A percentile compares a stretch with the other conserved stretches of the same genome.
These are phyloP conservation scores for Equus quagga DNA, from an alignment of 2,113 vertebrate genomes.

Conservation along the genomic window DNA sequence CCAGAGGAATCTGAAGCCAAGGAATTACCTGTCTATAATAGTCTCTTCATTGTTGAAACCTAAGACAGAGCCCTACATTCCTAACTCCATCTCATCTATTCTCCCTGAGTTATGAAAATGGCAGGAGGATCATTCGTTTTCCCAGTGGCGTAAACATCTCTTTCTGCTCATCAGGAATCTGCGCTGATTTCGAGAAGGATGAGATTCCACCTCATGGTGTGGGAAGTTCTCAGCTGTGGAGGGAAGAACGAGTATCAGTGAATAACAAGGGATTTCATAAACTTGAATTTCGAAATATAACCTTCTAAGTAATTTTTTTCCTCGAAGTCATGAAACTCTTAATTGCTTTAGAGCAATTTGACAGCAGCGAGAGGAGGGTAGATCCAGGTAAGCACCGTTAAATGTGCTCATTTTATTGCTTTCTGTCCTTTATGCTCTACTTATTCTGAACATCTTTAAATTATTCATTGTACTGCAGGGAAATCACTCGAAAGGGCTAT, in stretches of 20 bases:
- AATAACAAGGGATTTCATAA: neutral
- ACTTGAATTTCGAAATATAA: constrained; percentile 25
- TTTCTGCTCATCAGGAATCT: neutral
- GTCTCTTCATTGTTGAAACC: neutral
- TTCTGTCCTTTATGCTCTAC: constrained; percentile 58
- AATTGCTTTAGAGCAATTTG: constrained; percentile 47
- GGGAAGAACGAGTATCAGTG: neutral
- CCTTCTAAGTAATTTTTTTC: neutral
- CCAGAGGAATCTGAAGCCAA: neutral
- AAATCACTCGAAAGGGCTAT: constrained; percentile 45
- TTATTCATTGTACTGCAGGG: constrained; percentile 67
- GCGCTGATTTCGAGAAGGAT: neutral
- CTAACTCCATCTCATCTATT: neutral
- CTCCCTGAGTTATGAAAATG: constrained; percentile 2
- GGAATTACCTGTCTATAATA: neutral
- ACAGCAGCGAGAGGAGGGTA: neutral
- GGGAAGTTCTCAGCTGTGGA: neutral
- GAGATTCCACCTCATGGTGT: neutral
- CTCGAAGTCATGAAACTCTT: constrained; percentile 41
- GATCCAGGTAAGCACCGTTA: neutral
- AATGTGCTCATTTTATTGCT: constrained; percentile 38
- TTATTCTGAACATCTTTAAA: constrained; percentile 68
- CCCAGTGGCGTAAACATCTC: neutral
- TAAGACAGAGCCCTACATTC: neutral
- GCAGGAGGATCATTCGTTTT: neutral